Conservation (phyloP, 2,113 vertebrate genomes). For the Saccopteryx leptura region DNA sequence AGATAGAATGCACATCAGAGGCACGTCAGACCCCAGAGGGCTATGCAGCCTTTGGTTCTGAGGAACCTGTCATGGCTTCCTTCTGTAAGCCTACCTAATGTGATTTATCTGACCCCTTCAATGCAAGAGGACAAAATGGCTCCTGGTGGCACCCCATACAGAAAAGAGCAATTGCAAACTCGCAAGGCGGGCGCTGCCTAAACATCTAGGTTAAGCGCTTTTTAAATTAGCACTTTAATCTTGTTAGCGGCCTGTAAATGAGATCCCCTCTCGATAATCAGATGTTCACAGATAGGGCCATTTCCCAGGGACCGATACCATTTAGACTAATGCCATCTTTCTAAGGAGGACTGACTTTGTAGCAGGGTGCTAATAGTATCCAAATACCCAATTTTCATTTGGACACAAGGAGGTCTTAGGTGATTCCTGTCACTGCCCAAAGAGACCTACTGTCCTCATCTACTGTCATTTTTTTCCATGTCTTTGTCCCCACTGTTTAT, state of each 20-base stretch:
- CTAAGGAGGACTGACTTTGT: not conserved
- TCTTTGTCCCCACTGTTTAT: not conserved
- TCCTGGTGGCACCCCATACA: constrained; percentile 35
- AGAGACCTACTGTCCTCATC: rapidly evolving
- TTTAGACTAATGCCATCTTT: not conserved
- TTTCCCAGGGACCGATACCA: not conserved
- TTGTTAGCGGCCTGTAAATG: constrained; percentile 68
- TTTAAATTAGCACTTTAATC: constrained; percentile 73
- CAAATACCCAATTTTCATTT: not conserved
- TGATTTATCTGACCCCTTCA: constrained; percentile 71
- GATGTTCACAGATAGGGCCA: constrained; percentile 39
- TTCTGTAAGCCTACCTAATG: constrained; percentile 41
- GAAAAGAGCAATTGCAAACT: not conserved
- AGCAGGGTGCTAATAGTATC: not conserved
- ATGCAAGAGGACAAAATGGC: not conserved
- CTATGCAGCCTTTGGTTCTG: not conserved
- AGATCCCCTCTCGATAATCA: constrained; percentile 71
- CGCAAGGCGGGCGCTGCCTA: not conserved
- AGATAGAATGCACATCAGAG: constrained; percentile 8
- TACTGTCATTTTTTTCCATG: rapidly evolving
- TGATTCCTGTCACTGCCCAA: not conserved
- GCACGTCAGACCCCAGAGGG: not conserved
- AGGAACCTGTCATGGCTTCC: not conserved
- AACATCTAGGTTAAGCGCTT: constrained; percentile 62
- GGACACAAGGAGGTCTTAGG: not conserved